Conservation (phyloP, 2,797 vertebrate species). For the Pipistrellus pipistrellus region DNA sequence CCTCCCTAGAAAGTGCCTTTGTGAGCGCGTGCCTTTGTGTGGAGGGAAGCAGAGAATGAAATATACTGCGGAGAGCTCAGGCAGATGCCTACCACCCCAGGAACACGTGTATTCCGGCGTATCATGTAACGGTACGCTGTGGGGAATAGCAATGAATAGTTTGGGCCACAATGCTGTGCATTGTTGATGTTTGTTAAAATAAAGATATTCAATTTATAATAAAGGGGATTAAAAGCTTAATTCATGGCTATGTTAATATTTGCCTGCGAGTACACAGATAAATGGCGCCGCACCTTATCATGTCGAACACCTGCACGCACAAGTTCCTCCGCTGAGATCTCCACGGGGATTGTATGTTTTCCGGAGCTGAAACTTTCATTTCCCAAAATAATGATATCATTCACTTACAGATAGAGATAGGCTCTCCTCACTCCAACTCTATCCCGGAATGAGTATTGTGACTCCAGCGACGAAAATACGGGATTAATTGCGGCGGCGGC, state of each 20-base stretch:
- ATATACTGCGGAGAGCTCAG: conserved; percentile 85
- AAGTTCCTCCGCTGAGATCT: conserved; percentile 91
- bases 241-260: conserved; percentile 99
- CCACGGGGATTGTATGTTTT: conserved; percentile 93
- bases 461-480: conserved; percentile 85
- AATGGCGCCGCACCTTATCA: conserved; percentile 96
- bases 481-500: conserved; percentile 89
- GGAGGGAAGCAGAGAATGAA: conserved; percentile 83
- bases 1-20: conserved; percentile 83
- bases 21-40: conserved; percentile 87
- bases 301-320: conserved; percentile 93
- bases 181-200: conserved; percentile 95
- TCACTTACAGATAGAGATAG: conserved; percentile 93
- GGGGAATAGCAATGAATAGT: conserved; percentile 92
- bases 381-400: conserved; percentile 93
- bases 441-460: conserved; percentile 88
- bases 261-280: conserved; percentile 95
- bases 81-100: conserved; percentile 89
- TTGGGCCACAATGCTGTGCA: conserved; percentile 90
- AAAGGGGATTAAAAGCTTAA: conserved; percentile 98
- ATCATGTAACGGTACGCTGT: conserved; percentile 91
- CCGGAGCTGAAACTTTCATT: conserved; percentile 92
- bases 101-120: conserved; percentile 90
- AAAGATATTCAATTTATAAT: conserved; percentile 99
- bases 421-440: conserved; percentile 87